Conservation (phyloP, 2,888 invertebrate species). For the Cyclophora punctaria region DNA sequence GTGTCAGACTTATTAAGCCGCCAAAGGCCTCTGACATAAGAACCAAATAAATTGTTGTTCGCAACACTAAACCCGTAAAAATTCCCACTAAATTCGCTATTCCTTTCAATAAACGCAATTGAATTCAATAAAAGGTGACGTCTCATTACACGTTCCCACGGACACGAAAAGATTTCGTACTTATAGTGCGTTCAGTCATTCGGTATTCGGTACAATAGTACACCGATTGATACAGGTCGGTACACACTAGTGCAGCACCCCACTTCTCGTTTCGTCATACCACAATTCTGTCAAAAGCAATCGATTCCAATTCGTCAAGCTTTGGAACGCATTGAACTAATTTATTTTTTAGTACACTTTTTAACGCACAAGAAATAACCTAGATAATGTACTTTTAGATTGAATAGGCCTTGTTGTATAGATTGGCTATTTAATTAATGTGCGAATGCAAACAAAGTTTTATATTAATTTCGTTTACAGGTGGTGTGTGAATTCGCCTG, state of each 20-base stretch:
- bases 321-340: constrained; percentile 28
- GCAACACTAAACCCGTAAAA: no score
- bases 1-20: no score
- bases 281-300: constrained; percentile 31
- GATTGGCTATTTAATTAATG: no score
- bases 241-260: constrained; percentile 24
- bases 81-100: constrained; percentile 6
- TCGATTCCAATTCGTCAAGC: constrained; percentile 48
- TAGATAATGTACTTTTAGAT: no score
- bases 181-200: constrained; percentile 24
- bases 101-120: constrained; percentile 3
- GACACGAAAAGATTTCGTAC: constrained; percentile 29
- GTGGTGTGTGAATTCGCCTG: no score
- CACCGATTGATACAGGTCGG: constrained; percentile 25
- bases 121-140: no score
- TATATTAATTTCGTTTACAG: no score
- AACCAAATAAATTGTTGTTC: no score
- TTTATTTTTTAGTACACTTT: no score
- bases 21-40: no score
- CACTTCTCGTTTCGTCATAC: constrained; percentile 29
- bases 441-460: no score
- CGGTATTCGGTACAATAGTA: constrained; percentile 16
- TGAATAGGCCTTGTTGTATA: constrained; percentile 4
- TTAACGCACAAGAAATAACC: no score
- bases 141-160: constrained; percentile 36